Evolutionary conservation across 2,888 invertebrate species (phyloP).

Genomic region (Caenorhabditis sp.): DNA sequence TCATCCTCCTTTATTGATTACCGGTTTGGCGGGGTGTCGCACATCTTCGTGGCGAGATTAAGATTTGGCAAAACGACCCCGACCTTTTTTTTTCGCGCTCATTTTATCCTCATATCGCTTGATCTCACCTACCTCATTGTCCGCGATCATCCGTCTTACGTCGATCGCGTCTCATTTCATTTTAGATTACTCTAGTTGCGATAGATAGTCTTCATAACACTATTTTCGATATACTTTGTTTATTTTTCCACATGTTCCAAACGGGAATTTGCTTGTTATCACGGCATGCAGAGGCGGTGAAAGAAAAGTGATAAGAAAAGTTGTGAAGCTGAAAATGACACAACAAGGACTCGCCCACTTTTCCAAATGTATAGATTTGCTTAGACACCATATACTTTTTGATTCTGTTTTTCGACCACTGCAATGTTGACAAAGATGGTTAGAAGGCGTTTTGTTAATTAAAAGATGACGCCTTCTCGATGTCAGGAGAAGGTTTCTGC

Average conservation of each 20-base stretch:
- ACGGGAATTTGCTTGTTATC: conserved; percentile 1
- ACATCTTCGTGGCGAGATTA: not conserved
- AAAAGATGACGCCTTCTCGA: conserved; percentile 45
- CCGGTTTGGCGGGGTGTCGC: conserved; percentile 19
- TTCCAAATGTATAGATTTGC: not conserved
- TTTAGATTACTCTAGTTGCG: conserved; percentile 2
- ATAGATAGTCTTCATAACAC: conserved; percentile 4
- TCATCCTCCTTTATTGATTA: conserved; percentile 41
- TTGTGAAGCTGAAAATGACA: conserved; percentile 26
- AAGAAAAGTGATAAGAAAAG: conserved; percentile 20
- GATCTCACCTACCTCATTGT: conserved; percentile 46
- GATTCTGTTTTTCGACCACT: conserved; percentile 24
- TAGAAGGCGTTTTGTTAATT: conserved; percentile 46
- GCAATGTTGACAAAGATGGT: conserved; percentile 34
- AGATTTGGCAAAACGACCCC: conserved; percentile 42
- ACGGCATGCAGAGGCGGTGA: conserved; percentile 14
- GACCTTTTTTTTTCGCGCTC: conserved; percentile 25
- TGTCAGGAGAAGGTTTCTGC: conserved; percentile 2
- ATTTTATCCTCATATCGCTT: conserved; percentile 35
- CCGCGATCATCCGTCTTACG: conserved; percentile 1
- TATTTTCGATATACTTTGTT: too few relatives aligned
- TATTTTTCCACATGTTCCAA: conserved; percentile 1
- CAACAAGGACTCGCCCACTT: conserved; percentile 44
- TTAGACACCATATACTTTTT: conserved; percentile 21
- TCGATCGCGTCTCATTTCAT: conserved; percentile 5